phyloP scores from a whole-genome alignment of 2,888 invertebrate genomes.

The Crepidodera aurea region DNA sequence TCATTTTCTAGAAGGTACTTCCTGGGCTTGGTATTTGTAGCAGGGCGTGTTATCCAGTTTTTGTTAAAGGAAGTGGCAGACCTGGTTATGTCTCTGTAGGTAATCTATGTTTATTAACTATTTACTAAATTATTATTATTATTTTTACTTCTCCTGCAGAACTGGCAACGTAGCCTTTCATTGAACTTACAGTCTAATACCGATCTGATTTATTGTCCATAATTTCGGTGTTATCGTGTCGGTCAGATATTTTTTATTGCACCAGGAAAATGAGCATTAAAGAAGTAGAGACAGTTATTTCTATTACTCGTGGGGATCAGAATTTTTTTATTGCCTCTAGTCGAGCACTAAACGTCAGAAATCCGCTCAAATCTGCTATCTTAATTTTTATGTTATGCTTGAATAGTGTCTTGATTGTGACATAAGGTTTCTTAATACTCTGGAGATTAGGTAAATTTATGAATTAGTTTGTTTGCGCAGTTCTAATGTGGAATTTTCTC shows the following conservation, averaged over 20 bases:
- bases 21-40: no score
- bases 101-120: no score
- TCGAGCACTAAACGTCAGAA: constrained; percentile 16
- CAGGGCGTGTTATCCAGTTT: no score
- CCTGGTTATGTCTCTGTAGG: no score
- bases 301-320: constrained; percentile 9
- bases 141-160: no score
- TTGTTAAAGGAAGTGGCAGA: no score
- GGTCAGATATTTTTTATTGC: constrained; percentile 27
- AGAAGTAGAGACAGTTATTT: constrained; percentile 19
- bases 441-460: constrained; percentile 5
- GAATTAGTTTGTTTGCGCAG: not conserved
- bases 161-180: constrained; percentile 2
- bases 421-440: not conserved
- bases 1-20: no score
- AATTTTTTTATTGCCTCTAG: constrained; percentile 18
- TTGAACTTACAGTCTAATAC: constrained; percentile 11
- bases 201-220: constrained; percentile 32
- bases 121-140: no score
- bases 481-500: not conserved
- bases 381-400: constrained; percentile 8
- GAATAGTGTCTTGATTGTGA: constrained; percentile 1
- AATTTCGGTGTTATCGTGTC: constrained; percentile 27
- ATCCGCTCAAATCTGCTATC: constrained; percentile 12
- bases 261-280: constrained; percentile 25